Evolutionary conservation across 2,888 invertebrate species (phyloP).

Genomic region (Corbicula japonica): DNA sequence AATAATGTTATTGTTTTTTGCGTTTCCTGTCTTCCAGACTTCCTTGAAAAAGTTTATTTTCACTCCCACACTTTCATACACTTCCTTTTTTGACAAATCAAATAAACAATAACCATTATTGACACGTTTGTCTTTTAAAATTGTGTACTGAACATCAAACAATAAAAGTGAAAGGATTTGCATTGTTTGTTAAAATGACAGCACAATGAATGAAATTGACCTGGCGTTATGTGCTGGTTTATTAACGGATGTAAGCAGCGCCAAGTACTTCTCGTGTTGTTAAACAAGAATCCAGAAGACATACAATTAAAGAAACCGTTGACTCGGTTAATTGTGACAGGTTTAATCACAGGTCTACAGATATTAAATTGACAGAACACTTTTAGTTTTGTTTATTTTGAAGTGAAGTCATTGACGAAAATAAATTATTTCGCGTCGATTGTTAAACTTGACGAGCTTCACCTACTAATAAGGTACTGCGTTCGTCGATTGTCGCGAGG

Average conservation of each 20-base stretch:
- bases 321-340: conserved; percentile 27
- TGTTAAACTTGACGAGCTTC: not conserved
- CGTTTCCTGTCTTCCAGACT: not conserved
- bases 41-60: not conserved
- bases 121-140: too few species aligned
- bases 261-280: conserved; percentile 12
- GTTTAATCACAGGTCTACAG: conserved; percentile 23
- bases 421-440: not conserved
- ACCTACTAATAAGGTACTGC: conserved; percentile 17
- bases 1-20: too few species aligned
- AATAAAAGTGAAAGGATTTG: conserved; percentile 11
- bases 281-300: conserved; percentile 35
- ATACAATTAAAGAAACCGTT: conserved; percentile 21
- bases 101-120: not conserved
- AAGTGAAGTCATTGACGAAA: conserved; percentile 6
- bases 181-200: conserved; percentile 14
- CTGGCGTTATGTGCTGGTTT: conserved; percentile 7
- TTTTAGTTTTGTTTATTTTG: conserved; percentile 25
- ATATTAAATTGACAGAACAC: conserved; percentile 24
- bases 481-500: not conserved
- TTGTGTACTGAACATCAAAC: not conserved
- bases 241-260: conserved; percentile 22
- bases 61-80: conserved; percentile 7
- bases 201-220: conserved; percentile 2
- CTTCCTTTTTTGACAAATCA: not conserved